Conservation (phyloP, 2,113 vertebrate species). For the Odocoileus hemionus region DNA sequence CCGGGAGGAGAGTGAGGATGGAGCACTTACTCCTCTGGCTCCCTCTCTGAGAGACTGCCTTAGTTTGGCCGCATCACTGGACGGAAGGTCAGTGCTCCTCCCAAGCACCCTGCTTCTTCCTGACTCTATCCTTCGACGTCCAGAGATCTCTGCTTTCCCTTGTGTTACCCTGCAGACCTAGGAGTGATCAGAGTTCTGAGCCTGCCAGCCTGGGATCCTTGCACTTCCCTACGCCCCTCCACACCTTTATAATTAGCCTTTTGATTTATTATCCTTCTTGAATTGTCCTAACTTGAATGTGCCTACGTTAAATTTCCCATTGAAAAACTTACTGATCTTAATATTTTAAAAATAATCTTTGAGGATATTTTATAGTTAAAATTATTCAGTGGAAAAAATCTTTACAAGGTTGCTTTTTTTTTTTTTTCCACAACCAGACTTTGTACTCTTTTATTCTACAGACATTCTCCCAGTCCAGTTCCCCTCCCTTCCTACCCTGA, state of each 20-base stretch:
- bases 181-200: neutral
- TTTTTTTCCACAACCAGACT: neutral
- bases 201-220: neutral
- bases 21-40: neutral
- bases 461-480: neutral
- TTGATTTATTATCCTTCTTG: neutral
- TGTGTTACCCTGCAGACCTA: neutral
- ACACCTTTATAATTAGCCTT: neutral
- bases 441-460: neutral
- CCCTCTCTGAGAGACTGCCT: neutral
- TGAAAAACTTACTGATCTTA: neutral
- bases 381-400: neutral
- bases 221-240: neutral
- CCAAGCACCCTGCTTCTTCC: neutral
- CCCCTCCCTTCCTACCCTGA: neutral
- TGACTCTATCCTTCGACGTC: neutral
- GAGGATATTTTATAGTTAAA: neutral
- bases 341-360: neutral
- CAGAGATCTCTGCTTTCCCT: neutral
- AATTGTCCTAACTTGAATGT: neutral
- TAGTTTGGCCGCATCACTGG: neutral
- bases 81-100: neutral
- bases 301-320: neutral
- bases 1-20: neutral
- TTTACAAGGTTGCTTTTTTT: neutral